These are phyloP conservation scores for Colaptes auratus DNA, from an alignment of 2,113 vertebrate species.

Conservation along the genomic window DNA sequence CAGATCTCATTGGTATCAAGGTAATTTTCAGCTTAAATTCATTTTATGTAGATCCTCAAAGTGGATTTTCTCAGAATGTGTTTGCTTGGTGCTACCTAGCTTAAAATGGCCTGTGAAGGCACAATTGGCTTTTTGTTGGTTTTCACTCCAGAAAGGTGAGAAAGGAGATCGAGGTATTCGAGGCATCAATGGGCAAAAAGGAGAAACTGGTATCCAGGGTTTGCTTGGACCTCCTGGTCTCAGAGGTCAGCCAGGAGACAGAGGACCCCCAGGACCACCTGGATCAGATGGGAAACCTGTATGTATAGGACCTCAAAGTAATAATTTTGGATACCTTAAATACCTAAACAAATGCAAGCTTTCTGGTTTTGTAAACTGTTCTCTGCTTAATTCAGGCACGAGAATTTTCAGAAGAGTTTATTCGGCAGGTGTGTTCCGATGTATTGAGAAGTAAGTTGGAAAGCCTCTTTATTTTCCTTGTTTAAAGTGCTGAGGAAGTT, in stretches of 20 bases:
- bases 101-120: not conserved
- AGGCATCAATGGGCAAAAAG: slow-evolving; percentile 85
- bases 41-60: not conserved
- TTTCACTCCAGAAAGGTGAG: slow-evolving; percentile 88
- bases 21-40: not conserved
- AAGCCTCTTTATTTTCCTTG: not conserved
- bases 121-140: slow-evolving; percentile 1
- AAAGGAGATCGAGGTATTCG: slow-evolving; percentile 85
- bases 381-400: slow-evolving; percentile 79
- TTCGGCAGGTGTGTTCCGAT: slow-evolving; percentile 92
- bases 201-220: slow-evolving; percentile 85
- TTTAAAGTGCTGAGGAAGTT: not conserved
- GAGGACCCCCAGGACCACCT: slow-evolving; percentile 82
- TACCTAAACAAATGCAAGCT: not conserved
- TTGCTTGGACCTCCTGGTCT: slow-evolving; percentile 81
- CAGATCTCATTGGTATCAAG: not conserved
- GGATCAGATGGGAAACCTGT: slow-evolving; percentile 90
- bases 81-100: not conserved
- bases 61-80: not conserved
- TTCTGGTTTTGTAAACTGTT: not conserved
- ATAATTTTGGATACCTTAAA: not conserved
- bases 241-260: slow-evolving; percentile 81
- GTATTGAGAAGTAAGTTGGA: slow-evolving; percentile 89
- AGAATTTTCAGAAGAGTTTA: slow-evolving; percentile 89
- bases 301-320: slow-evolving; percentile 61